Base-by-base conservation (phyloP, 2,888 invertebrate genomes). In the Pyrrhia umbra region DNA sequence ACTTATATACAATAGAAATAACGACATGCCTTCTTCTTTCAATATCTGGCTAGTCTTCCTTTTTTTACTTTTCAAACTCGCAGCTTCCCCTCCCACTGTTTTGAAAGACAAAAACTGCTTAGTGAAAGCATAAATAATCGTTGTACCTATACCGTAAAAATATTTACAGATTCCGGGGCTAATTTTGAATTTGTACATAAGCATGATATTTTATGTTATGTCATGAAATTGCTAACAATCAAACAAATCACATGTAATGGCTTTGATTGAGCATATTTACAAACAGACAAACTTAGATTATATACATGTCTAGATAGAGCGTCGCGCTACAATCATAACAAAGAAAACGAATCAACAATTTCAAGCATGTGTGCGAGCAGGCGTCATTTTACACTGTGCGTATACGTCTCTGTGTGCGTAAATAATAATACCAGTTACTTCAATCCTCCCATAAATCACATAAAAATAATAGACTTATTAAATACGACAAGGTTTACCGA, bases 21-120 rank as follows among this genome's bases (percentile, higher is more conserved):
- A 73, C 62, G 74, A 89, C 92, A 85, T 93, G 93, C 93, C 93
- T 93, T 88, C 85, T 37, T 78, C 79, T 65, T 76, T 81, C 54
- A 64, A 77, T 75, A 75, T 67, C 64, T 65, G 80, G 58, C 55
- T 71, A 71, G 75, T 76, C 68, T 79, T 84, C 87, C 78, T 82
- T 83, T 68, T 78, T 82, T 68, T 78, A 64, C 79, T 83, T 61
- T 74, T 79, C 82, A 85, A 73, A 81, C 82, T 85, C 61, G 82
- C 75, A 56, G 86, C 73, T 73, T 68, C 88, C 46, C 85, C 90
- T 68, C 81, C 77, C 83, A 88, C 93, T 93, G 93, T 93, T 88
- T 81, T 76, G 73, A 83, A 84, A 82, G 59, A 75, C 13, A 68
- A 55, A 68, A 54, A 30, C 10, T 43, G 16, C 61, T 75, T 74